These are phyloP conservation scores for Propithecus perrieri DNA, from an alignment of 2,797 vertebrate species.

Conservation along the genomic window DNA sequence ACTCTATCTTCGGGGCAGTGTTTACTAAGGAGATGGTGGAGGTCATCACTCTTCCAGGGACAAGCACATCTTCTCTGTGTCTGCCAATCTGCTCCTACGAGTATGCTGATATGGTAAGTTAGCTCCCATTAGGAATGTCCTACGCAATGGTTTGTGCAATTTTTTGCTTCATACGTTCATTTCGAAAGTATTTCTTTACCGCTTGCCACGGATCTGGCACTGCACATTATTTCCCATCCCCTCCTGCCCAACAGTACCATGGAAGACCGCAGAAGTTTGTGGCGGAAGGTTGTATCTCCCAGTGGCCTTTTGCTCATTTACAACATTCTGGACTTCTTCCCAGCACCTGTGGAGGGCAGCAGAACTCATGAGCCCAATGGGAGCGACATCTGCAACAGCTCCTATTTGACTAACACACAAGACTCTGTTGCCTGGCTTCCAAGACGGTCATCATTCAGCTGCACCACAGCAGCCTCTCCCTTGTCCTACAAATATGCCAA, in stretches of 20 bases:
- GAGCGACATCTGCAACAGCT: not conserved
- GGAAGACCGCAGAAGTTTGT: not conserved
- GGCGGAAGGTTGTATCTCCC: not conserved
- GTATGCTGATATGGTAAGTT: not conserved
- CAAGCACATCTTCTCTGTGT: not conserved
- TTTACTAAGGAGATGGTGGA: not conserved
- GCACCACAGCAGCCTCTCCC: not conserved
- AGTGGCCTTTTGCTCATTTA: not conserved
- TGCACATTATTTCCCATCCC: not conserved
- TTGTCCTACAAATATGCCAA: not conserved
- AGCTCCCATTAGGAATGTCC: not conserved
- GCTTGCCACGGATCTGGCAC: not conserved
- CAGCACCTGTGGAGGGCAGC: not conserved
- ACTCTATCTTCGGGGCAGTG: not conserved
- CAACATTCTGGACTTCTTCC: not conserved
- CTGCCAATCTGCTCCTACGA: not conserved
- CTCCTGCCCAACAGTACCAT: not conserved
- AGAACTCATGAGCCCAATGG: not conserved
- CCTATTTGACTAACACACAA: not conserved
- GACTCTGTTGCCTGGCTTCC: not conserved
- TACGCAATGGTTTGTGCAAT: not conserved
- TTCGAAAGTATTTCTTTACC: slow-evolving; percentile 19
- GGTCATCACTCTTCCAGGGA: not conserved
- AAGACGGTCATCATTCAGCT: not conserved
- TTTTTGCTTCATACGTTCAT: not conserved